Evolutionary conservation across 2,113 vertebrate species (phyloP).

Genomic region (Columba livia): DNA sequence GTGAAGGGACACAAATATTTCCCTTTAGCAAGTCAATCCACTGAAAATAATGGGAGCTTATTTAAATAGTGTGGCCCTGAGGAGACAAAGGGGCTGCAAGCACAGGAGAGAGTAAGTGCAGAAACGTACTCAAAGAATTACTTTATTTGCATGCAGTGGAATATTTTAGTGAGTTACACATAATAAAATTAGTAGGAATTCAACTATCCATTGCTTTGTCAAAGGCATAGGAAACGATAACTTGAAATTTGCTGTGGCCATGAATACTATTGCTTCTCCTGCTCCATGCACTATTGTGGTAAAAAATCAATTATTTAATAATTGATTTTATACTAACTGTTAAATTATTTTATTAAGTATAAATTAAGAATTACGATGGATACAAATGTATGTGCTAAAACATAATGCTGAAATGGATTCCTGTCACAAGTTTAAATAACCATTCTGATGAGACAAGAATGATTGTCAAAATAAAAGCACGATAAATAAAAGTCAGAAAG

Average conservation of each 20-base stretch:
- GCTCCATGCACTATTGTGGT: slow-evolving; percentile 24
- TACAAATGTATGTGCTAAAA: slow-evolving; percentile 62
- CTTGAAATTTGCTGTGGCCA: slow-evolving; percentile 64
- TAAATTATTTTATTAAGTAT: slow-evolving; percentile 73
- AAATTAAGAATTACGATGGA: slow-evolving; percentile 73
- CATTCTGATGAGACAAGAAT: slow-evolving; percentile 37
- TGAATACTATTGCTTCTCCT: slow-evolving; percentile 64
- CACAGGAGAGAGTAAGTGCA: slow-evolving; percentile 38
- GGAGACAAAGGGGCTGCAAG: slow-evolving; percentile 18
- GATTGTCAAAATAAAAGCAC: slow-evolving; percentile 59
- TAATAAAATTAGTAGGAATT: slow-evolving; percentile 59
- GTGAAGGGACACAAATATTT: slow-evolving; percentile 71
- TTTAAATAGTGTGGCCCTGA: slow-evolving; percentile 55
- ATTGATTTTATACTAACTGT: slow-evolving; percentile 67
- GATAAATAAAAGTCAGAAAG: slow-evolving; percentile 48
- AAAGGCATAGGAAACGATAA: slow-evolving; percentile 47
- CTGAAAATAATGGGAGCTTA: slow-evolving; percentile 71
- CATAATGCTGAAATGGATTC: slow-evolving; percentile 57
- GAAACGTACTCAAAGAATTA: slow-evolving; percentile 50
- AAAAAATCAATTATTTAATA: slow-evolving; percentile 75
- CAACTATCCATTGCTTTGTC: slow-evolving; percentile 57
- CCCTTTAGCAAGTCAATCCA: slow-evolving; percentile 70
- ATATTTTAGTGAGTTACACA: slow-evolving; percentile 41
- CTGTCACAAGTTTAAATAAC: slow-evolving; percentile 55
- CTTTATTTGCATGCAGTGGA: slow-evolving; percentile 34